Percentiles rank a stretch among this genome's conserved stretches.
These are phyloP conservation scores for Porites evermanni DNA, from an alignment of 92 coral and sea anemone species.

Conservation along the genomic window DNA sequence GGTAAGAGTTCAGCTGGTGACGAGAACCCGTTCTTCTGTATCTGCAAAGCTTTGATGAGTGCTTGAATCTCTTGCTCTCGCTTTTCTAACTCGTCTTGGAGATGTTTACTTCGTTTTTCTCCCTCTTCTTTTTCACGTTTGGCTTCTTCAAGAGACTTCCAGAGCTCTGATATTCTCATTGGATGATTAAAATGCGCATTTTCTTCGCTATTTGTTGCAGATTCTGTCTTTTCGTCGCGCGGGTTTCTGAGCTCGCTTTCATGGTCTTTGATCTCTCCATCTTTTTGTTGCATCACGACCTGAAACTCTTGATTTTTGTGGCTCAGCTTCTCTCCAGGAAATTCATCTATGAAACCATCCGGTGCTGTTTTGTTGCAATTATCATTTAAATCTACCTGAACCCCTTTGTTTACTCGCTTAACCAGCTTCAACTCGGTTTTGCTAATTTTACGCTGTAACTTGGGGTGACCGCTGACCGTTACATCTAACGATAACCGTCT, in stretches of 20 bases:
- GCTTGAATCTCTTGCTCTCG: slow-evolving; percentile 35
- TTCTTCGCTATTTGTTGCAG: background rate
- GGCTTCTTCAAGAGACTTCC: slow-evolving; percentile 56
- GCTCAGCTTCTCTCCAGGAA: background rate
- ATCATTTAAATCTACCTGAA: slow-evolving; percentile 7
- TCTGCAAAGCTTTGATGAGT: slow-evolving; percentile 20
- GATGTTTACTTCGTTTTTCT: slow-evolving; percentile 40
- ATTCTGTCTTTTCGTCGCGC: background rate
- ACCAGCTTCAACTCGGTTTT: slow-evolving; percentile 23
- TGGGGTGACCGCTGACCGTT: background rate
- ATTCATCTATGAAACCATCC: background rate
- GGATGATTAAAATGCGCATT: slow-evolving; percentile 19
- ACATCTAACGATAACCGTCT: slow-evolving; percentile 8
- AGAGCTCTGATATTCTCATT: slow-evolving; percentile 48
- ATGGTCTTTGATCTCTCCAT: slow-evolving; percentile 1
- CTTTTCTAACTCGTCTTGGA: slow-evolving; percentile 41
- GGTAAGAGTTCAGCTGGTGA: background rate
- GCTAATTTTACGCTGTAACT: slow-evolving; percentile 24
- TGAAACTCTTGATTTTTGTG: slow-evolving; percentile 19
- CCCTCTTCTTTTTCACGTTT: slow-evolving; percentile 47
- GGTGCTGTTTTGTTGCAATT: background rate
- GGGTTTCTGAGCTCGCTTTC: background rate
- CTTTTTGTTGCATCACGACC: background rate
- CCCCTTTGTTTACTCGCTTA: slow-evolving; percentile 6
- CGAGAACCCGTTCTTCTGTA: background rate